Evolutionary conservation across 92 coral and sea anemone genomes (phyloP).

Genomic region (Meandrina meandrites): DNA sequence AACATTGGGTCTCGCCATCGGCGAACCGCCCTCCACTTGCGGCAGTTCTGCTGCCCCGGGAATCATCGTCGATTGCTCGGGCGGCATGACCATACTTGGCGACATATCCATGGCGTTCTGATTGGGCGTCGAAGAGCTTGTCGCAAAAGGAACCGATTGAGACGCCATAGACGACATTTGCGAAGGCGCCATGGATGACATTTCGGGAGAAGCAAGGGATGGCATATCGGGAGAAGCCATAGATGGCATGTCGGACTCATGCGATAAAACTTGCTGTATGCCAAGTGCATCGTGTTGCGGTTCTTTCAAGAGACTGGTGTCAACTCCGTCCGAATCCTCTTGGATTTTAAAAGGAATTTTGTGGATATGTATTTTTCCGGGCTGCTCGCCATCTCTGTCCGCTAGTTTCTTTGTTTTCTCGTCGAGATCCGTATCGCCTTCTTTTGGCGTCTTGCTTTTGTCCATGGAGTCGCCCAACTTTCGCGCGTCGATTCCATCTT

Average conservation of each 20-base stretch:
- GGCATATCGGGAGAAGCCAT: conserved; percentile 4
- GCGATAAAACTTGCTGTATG: not conserved
- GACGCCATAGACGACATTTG: conserved; percentile 12
- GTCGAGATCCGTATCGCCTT: not conserved
- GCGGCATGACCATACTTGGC: conserved; percentile 33
- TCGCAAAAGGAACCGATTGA: not conserved
- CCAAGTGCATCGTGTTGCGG: conserved; percentile 15
- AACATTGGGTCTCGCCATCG: not conserved
- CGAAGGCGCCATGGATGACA: not conserved
- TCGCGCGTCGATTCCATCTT: conserved; percentile 28
- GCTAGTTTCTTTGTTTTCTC: not conserved
- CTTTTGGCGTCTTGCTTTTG: conserved; percentile 8
- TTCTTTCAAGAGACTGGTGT: not conserved
- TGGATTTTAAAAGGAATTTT: conserved; percentile 37
- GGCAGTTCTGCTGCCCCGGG: conserved; percentile 15
- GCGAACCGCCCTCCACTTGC: not conserved
- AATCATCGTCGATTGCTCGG: conserved; percentile 13
- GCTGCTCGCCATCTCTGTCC: not conserved
- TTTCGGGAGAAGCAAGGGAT: not conserved
- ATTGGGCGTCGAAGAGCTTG: not conserved
- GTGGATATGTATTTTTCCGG: conserved; percentile 9
- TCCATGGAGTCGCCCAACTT: conserved; percentile 23
- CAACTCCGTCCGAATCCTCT: conserved; percentile 31
- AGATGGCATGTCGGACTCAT: not conserved
- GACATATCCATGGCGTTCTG: conserved; percentile 36